phyloP scores from a whole-genome alignment of 2,113 vertebrate species.

The Microcebus griseorufus region DNA sequence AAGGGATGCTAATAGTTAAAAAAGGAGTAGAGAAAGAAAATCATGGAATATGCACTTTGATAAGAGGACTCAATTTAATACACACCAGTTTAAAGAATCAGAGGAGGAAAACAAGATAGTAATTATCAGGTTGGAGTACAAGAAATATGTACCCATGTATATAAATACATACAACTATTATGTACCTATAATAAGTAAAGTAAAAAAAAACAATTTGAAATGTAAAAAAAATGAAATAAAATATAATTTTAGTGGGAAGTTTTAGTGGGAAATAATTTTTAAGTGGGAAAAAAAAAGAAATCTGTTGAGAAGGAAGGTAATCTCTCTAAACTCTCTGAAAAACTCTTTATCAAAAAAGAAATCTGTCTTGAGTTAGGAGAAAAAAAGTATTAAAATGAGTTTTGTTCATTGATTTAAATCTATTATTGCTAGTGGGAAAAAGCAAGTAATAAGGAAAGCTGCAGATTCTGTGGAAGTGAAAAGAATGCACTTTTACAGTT shows the following conservation, averaged over 20 bases:
- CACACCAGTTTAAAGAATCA: background rate
- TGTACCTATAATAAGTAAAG: no score
- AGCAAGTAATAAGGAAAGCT: background rate
- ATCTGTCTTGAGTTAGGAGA: background rate
- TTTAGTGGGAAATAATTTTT: no score
- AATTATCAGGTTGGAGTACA: background rate
- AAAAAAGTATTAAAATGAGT: background rate
- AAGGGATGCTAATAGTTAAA: background rate
- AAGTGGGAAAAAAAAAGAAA: background rate
- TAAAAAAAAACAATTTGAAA: no score
- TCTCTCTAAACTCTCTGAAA: background rate
- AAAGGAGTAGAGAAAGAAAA: background rate
- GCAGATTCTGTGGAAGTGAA: background rate
- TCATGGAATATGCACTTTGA: background rate
- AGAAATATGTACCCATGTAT: background rate
- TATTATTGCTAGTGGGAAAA: background rate
- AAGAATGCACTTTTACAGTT: background rate
- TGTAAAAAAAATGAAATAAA: no score
- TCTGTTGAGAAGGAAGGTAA: background rate
- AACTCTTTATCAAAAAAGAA: background rate
- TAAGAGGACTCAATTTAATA: constrained; percentile 9
- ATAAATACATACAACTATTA: no score
- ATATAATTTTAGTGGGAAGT: no score
- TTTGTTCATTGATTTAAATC: background rate
- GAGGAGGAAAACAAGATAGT: background rate